Conservation (phyloP, 2,888 invertebrate genomes). For the Andrena haemorrhoa region DNA sequence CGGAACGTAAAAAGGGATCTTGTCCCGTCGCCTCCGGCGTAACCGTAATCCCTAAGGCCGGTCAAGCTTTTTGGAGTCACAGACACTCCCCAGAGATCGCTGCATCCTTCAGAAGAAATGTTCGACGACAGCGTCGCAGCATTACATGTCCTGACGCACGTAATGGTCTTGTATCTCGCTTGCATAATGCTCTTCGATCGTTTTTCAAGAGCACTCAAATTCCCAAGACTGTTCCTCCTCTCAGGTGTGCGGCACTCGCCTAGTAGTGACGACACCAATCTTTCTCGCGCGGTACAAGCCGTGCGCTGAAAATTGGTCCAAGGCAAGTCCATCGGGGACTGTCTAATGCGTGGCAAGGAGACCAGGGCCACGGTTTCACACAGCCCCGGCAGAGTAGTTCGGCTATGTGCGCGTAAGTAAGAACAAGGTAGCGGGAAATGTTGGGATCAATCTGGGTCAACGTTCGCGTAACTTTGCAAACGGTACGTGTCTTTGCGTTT, state of each 20-base stretch:
- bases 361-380: slow-evolving; percentile 26
- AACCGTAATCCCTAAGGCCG: no score
- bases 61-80: no score
- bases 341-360: slow-evolving; percentile 39
- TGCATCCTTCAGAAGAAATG: not conserved
- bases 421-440: slow-evolving; percentile 25
- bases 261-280: slow-evolving; percentile 6
- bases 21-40: no score
- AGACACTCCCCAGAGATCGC: not conserved
- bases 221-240: slow-evolving; percentile 20
- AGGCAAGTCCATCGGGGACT: slow-evolving; percentile 65
- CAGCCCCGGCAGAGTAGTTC: slow-evolving; percentile 17
- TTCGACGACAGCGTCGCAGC: not conserved
- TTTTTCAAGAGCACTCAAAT: slow-evolving; percentile 11
- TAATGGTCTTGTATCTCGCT: not conserved
- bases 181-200: slow-evolving; percentile 21
- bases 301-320: slow-evolving; percentile 59
- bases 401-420: slow-evolving; percentile 30
- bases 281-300: slow-evolving; percentile 38
- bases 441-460: slow-evolving; percentile 63
- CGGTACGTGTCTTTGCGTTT: slow-evolving; percentile 35
- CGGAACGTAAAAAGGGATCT: no score
- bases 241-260: slow-evolving; percentile 19
- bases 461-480: slow-evolving; percentile 45
- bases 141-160: slow-evolving; percentile 6